Evolutionary conservation across 2,888 invertebrate genomes (phyloP), one percentile per base, ranked within the genome.

Genomic region (Trachelus tabidus): DNA sequence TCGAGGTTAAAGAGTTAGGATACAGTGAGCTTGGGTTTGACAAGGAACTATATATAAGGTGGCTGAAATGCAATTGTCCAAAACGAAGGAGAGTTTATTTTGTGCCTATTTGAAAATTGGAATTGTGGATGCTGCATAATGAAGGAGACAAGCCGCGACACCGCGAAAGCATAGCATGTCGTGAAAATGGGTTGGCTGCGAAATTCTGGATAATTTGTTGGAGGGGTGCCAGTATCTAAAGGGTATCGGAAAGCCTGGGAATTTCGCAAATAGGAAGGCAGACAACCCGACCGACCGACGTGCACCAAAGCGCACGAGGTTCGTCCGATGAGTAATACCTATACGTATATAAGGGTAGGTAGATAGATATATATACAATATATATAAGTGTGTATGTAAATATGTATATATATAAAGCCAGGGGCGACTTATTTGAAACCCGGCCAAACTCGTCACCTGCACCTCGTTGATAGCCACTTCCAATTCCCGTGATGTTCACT

Each of bases 121-220:
- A 12, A 12, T 56, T 23, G 56, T 23, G 71, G 73, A 80, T 69
- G 73, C 68, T 75, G 76, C 69, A 77, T 76, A 76, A 79, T 77
- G 77, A 77, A 75, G 68, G 35, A 69, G 75, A 77, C 75, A 76
- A 79, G 31, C 31, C 31, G 31, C 31, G 71, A 71, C 31, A 71
- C 71, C 71, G 33, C 30, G 76, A 37, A 76, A 76, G 68, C 68
- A 71, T 71, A 81, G 79, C 83, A 83, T 82, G 85, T 79, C 76
- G 74, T 75, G 79, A 75, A 82, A 79, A 79, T 81, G 74, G 79
- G 56, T 79, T 79, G 79, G 77, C 77, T 68, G 76, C 69, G 77
- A 83, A 85, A 83, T 83, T 79, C 77, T 79, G 83, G 80, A 85
- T 85, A 84, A 86, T 87, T 87, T 83, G 81, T 82, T 87, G 87